phyloP scores from a whole-genome alignment of 23 tunicate species.

The Styela plicata region DNA sequence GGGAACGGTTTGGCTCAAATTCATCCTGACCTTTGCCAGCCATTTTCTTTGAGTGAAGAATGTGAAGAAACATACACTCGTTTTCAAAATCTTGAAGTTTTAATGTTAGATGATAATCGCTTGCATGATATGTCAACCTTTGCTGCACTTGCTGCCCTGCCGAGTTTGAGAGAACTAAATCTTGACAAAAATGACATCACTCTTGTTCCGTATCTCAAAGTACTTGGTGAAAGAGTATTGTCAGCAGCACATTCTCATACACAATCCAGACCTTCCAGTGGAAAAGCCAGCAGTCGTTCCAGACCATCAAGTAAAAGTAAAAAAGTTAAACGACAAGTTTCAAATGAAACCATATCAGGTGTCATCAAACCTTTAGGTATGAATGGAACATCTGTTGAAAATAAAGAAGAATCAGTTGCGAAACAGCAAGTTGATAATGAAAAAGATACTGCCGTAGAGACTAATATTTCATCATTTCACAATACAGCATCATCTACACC shows the following conservation, averaged over 20 bases:
- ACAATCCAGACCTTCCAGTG: conserved; percentile 48
- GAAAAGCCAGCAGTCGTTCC: conserved; percentile 43
- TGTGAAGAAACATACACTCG: conserved; percentile 27
- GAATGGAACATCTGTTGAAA: not conserved
- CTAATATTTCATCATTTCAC: conserved; percentile 13
- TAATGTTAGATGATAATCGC: conserved; percentile 69
- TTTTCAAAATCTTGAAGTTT: conserved; percentile 65
- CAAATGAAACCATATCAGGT: not conserved
- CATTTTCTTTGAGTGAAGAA: conserved; percentile 11
- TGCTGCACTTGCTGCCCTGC: conserved; percentile 78
- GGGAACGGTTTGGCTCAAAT: conserved; percentile 64
- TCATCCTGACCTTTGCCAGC: conserved; percentile 68
- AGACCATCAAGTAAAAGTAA: conserved; percentile 27
- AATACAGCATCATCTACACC: conserved; percentile 52
- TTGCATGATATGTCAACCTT: conserved; percentile 65
- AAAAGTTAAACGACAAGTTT: not conserved
- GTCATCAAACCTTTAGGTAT: not conserved
- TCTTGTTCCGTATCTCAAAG: conserved; percentile 75
- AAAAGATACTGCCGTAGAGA: conserved; percentile 14
- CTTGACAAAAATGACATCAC: conserved; percentile 73
- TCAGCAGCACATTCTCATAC: conserved; percentile 70
- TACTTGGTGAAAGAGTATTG: conserved; percentile 63
- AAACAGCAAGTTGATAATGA: not conserved
- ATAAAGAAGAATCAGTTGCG: not conserved
- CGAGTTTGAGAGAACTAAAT: conserved; percentile 65